Base-by-base conservation (phyloP, 2,888 invertebrate genomes). In the Belgica antarctica region DNA sequence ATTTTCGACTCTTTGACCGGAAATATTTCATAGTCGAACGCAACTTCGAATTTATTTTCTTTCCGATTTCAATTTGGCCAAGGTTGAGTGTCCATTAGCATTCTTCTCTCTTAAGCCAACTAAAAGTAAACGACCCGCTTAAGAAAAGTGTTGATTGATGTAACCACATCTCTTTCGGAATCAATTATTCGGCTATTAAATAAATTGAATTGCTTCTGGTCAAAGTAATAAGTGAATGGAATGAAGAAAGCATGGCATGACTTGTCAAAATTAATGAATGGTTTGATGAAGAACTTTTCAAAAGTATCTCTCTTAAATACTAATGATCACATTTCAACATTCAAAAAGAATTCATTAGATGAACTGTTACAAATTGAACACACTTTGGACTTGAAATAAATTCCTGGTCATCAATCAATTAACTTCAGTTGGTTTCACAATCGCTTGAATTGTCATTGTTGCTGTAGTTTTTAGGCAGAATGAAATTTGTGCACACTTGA, bases 251-350 rank as follows among this genome's bases (percentile, higher is more conserved):
- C 63, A 52, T 70, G 28, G 70, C 70, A 70, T 70, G 70, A 70
- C 70, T 70, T 70, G 70, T 70, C 61, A 61, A 70, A 70, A 59
- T 70, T 70, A 70, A 70, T 70, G 47, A 70, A 61, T 41, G 59
- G 70, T 70, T 70, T 70, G 31, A n/a, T n/a, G n/a, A 46, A 57
- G 28, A 47, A 31, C 47, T 12, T 22, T 46, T 52, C 52, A 52
- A 17, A 17, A 17, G 52, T 52, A 52, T 52, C 52, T 68, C 47
- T 47, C 47, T n/a, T n/a, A n/a, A n/a, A 66, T 52, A 66, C 34
- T 68, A 68, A 57, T 47, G 68, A 68, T 68, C 34, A 22, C 27
- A 24, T 68, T 47, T 57, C 52, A 68, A 57, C 68, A 52, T 68
- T 59, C n/a, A n/a, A n/a, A n/a, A n/a, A n/a, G n/a, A 36, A 10